These are phyloP conservation scores for Hydrochoerus hydrochaeris DNA, from an alignment of 2,113 vertebrate genomes.

Conservation along the genomic window DNA sequence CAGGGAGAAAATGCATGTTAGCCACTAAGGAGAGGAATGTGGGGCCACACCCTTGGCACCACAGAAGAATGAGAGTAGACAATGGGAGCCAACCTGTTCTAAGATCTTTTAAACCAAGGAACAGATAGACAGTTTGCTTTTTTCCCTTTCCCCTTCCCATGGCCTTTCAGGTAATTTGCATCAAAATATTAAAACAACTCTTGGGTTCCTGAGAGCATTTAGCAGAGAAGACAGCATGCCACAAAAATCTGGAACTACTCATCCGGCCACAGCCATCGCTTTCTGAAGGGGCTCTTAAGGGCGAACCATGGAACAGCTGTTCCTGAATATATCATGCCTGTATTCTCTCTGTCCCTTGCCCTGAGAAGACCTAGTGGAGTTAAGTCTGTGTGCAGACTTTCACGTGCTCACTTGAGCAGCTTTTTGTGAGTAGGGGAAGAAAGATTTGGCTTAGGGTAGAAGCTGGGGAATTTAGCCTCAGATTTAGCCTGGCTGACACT, in stretches of 20 bases:
- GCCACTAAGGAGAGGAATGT: background rate
- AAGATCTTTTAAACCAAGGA: background rate
- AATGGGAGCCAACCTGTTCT: background rate
- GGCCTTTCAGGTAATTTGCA: constrained; percentile 41
- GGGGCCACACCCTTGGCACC: background rate
- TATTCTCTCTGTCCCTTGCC: background rate
- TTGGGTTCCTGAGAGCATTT: background rate
- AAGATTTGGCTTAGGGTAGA: background rate
- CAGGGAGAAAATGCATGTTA: background rate
- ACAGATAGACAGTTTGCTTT: background rate
- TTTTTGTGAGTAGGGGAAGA: background rate
- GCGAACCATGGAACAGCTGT: background rate
- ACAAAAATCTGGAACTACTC: background rate
- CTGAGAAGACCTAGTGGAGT: background rate
- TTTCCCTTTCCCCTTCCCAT: background rate
- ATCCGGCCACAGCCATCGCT: background rate
- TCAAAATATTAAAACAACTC: constrained; percentile 41
- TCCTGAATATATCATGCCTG: background rate
- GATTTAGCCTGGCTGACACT: background rate
- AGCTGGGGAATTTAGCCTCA: background rate
- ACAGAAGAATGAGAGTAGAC: background rate
- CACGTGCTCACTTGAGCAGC: too few relatives aligned
- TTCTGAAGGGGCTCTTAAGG: background rate
- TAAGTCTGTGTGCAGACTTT: background rate
- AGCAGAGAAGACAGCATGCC: background rate